These are phyloP conservation scores for Desmodus rotundus DNA, from an alignment of 2,113 vertebrate genomes.

Conservation along the genomic window DNA sequence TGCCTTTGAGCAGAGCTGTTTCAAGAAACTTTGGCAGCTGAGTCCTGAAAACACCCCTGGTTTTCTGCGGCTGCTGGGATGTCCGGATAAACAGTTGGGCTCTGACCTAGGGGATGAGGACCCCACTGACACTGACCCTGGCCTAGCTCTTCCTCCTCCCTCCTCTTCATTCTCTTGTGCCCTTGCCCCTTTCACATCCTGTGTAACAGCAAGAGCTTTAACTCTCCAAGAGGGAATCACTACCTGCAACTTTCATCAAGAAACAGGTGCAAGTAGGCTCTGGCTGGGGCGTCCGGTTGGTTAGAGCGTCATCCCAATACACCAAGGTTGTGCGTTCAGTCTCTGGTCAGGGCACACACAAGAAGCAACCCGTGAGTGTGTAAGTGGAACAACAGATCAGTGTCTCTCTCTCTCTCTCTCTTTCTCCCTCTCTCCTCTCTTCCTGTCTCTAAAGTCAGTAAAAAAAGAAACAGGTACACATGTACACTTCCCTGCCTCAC, in stretches of 20 bases:
- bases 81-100: constrained; percentile 14
- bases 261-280: neutral
- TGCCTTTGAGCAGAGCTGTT: constrained; percentile 83
- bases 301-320: neutral
- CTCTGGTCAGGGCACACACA: neutral
- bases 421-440: neutral
- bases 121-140: neutral
- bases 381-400: neutral
- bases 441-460: neutral
- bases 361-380: neutral
- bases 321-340: neutral
- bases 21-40: constrained; percentile 82
- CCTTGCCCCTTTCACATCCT: neutral
- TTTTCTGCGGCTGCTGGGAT: constrained; percentile 46
- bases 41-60: constrained; percentile 71
- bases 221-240: neutral
- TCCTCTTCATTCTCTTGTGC: neutral
- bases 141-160: neutral
- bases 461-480: neutral
- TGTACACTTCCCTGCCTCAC: accelerated
- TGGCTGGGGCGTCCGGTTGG: neutral
- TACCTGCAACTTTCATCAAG: neutral
- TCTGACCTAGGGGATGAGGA: neutral
- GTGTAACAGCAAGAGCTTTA: neutral
- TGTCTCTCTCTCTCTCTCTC: neutral